Conservation (phyloP, 1,140 invertebrate genomes). For the Venturia canescens region DNA sequence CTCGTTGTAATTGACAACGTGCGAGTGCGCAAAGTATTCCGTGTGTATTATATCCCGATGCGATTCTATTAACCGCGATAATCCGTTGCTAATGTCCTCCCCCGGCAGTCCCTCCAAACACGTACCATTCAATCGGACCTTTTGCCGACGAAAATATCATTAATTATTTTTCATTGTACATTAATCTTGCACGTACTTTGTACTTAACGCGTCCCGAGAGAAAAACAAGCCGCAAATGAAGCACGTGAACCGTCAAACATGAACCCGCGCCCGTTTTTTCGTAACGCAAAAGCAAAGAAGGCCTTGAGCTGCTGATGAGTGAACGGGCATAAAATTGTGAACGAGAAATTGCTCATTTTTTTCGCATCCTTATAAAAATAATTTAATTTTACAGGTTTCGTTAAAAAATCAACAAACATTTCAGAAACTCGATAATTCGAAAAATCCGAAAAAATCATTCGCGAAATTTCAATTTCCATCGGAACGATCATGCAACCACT, state of each 20-base stretch:
- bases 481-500: too few relatives aligned
- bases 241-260: too few relatives aligned
- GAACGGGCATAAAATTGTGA: neutral
- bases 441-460: too few relatives aligned
- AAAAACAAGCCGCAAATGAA: neutral
- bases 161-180: constrained; percentile 37
- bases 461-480: too few relatives aligned
- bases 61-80: constrained; percentile 32
- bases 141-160: constrained; percentile 20
- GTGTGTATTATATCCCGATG: constrained; percentile 13
- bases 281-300: neutral
- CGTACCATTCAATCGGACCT: constrained; percentile 24
- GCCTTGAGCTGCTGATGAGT: neutral
- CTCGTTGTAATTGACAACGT: constrained; percentile 42
- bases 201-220: neutral
- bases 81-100: constrained; percentile 44
- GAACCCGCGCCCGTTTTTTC: too few relatives aligned
- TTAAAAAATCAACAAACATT: too few relatives aligned
- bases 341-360: too few relatives aligned
- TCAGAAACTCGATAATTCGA: too few relatives aligned
- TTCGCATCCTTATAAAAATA: too few relatives aligned
- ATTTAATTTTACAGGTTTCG: too few relatives aligned
- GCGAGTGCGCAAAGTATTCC: neutral
- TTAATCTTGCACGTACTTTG: neutral
- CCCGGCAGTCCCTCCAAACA: constrained; percentile 25